Evolutionary conservation across 2,797 vertebrate species (phyloP).

Genomic region (Myotis findleyi): DNA sequence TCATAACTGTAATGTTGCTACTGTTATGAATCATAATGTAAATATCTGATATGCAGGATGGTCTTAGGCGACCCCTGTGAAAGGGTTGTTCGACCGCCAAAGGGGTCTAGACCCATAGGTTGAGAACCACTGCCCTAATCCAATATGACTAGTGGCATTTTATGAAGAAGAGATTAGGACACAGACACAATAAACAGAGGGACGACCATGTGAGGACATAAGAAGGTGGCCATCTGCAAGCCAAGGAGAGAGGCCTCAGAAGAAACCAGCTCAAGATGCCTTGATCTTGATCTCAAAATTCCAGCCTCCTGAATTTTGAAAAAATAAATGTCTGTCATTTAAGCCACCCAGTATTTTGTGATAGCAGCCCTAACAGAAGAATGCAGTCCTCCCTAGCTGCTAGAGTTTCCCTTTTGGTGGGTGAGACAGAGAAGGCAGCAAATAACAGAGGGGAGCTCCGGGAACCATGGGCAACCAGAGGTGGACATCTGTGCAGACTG

Average conservation of each 20-base stretch:
- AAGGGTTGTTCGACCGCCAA: too few species aligned
- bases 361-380: neutral
- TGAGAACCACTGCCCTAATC: neutral
- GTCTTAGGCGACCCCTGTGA: too few species aligned
- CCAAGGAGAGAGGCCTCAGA: neutral
- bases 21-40: too few species aligned
- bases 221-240: neutral
- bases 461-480: neutral
- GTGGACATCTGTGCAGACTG: neutral
- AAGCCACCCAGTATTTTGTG: neutral
- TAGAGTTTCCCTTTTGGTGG: neutral
- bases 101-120: too few species aligned
- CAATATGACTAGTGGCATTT: neutral
- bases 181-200: neutral
- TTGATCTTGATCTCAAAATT: neutral
- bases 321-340: neutral
- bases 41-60: too few species aligned
- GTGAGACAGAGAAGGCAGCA: neutral
- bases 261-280: neutral
- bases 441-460: neutral
- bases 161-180: neutral
- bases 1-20: too few species aligned
- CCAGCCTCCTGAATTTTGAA: neutral
- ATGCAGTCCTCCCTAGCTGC: neutral
- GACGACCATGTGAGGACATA: neutral